Evolutionary conservation across 2,888 invertebrate species (phyloP).

Genomic region (Ochlodes sylvanus): DNA sequence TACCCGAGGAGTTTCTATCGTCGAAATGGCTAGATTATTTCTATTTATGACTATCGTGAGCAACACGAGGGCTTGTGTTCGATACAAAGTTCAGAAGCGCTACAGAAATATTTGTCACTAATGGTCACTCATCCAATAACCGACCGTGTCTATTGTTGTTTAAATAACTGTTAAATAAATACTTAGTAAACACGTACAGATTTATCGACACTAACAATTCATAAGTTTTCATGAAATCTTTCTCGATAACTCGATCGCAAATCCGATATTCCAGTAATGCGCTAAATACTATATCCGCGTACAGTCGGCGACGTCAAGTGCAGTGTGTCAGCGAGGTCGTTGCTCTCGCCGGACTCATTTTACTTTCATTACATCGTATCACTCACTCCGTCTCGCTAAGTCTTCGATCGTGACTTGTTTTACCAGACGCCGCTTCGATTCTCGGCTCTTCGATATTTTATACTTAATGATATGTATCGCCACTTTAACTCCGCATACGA

Average conservation of each 20-base stretch:
- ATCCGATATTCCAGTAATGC: conserved; percentile 27
- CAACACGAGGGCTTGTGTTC: too few relatives aligned
- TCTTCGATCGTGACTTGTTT: conserved; percentile 20
- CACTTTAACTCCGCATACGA: neutral
- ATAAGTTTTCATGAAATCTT: neutral
- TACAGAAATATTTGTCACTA: too few relatives aligned
- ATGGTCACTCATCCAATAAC: too few relatives aligned
- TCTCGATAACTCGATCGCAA: conserved; percentile 1
- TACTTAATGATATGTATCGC: conserved; percentile 8
- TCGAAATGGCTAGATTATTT: too few relatives aligned
- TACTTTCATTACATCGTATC: conserved; percentile 73
- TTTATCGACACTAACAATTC: too few relatives aligned
- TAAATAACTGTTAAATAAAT: too few relatives aligned
- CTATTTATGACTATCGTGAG: too few relatives aligned
- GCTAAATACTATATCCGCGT: conserved; percentile 46
- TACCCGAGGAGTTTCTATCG: too few relatives aligned
- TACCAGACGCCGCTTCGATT: conserved; percentile 1
- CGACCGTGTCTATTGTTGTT: too few relatives aligned
- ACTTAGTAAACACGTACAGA: too few relatives aligned
- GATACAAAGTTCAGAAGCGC: too few relatives aligned
- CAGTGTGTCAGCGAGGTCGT: conserved; percentile 77
- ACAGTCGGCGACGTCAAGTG: conserved; percentile 61
- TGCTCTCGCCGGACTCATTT: conserved; percentile 72
- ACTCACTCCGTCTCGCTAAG: conserved; percentile 41
- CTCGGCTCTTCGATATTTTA: conserved; percentile 4